Conservation (phyloP, 2,797 vertebrate species). For the Simalia tracyae region DNA sequence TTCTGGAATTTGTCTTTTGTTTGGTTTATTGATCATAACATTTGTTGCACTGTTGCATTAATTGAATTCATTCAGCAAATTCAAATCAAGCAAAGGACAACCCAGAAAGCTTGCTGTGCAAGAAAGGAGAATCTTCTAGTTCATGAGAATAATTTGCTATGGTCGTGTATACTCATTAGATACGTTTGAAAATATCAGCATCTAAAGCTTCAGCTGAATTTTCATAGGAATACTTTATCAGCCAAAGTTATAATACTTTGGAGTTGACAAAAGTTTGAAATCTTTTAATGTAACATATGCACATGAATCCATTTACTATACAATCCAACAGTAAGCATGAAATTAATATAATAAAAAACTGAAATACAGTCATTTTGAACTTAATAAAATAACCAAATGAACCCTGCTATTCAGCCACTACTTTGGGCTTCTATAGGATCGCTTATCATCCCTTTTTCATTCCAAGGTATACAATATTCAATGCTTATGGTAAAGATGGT, state of each 20-base stretch:
- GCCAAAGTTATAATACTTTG: background rate
- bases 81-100: background rate
- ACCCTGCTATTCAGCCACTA: background rate
- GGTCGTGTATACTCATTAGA: background rate
- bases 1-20: background rate
- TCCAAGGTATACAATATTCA: background rate
- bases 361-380: background rate
- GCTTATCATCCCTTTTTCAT: background rate
- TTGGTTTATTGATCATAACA: background rate
- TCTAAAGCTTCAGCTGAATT: background rate
- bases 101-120: background rate
- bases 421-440: background rate
- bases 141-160: background rate
- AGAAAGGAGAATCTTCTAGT: background rate
- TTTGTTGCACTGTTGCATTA: background rate
- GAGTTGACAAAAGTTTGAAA: background rate
- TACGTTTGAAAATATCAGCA: background rate
- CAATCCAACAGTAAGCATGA: background rate
- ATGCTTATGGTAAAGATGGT: background rate
- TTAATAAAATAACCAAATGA: background rate
- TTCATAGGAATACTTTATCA: background rate
- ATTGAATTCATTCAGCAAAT: background rate
- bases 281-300: background rate
- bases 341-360: background rate
- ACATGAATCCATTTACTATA: background rate